A percentile compares a stretch with the other conserved stretches of the same genome.
phyloP scores from a whole-genome alignment of 2,888 invertebrate species.

The Lamellibrachia columna region DNA sequence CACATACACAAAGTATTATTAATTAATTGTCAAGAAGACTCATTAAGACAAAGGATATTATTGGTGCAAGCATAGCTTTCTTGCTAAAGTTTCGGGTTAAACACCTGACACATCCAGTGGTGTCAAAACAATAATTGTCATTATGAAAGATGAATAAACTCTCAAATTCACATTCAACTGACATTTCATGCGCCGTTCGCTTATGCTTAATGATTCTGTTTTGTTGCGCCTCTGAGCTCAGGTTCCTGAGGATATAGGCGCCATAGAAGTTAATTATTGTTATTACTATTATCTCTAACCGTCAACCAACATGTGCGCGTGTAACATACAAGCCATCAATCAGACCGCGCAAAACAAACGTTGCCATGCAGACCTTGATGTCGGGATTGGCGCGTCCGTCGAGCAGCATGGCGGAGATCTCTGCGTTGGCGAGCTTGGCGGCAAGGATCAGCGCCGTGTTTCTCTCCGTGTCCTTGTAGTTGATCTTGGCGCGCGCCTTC shows the following conservation, averaged over 20 bases:
- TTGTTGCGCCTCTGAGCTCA: too few relatives aligned
- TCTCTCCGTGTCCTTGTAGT: constrained; percentile 27
- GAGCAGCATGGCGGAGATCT: constrained; percentile 22
- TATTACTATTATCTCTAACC: not conserved
- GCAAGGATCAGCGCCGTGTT: constrained; percentile 33
- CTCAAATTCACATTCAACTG: not conserved
- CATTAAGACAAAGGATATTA: not conserved
- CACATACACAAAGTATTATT: too few relatives aligned
- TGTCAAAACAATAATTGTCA: not conserved
- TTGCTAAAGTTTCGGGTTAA: not conserved
- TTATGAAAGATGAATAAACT: too few relatives aligned
- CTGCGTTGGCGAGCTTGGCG: constrained; percentile 16
- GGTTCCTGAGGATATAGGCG: too few relatives aligned
- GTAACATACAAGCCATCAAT: not conserved
- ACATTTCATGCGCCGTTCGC: not conserved
- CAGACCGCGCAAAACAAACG: not conserved
- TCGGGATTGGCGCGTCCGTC: constrained; percentile 27
- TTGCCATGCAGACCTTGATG: not conserved
- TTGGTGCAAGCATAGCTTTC: not conserved
- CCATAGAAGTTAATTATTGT: too few relatives aligned
- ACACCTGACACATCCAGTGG: not conserved
- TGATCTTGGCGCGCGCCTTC: constrained; percentile 23
- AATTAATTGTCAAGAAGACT: too few relatives aligned
- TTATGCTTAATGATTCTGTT: not conserved
- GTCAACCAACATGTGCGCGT: not conserved